Conservation (phyloP, 2,888 invertebrate genomes). For the Drosophila paracracens region DNA sequence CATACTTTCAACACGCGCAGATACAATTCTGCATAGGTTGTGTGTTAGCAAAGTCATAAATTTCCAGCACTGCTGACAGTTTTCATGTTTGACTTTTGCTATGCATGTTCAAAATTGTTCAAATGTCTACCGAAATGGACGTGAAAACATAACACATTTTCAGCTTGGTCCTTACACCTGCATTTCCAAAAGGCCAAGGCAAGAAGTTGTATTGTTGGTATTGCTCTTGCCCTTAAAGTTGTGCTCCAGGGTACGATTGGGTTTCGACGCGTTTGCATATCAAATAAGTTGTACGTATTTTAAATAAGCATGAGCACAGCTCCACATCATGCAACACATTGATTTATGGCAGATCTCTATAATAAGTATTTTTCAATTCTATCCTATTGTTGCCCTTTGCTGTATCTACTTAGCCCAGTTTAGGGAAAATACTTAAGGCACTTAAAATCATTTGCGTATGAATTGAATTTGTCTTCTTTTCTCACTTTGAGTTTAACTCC, state of each 20-base stretch:
- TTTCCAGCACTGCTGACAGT: conserved; percentile 72
- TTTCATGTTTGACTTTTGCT: conserved; percentile 79
- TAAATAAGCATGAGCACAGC: conserved; percentile 2
- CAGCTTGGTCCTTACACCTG: conserved; percentile 23
- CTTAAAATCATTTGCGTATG: background rate
- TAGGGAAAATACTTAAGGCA: no score
- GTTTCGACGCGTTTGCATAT: conserved; percentile 35
- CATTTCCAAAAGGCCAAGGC: background rate
- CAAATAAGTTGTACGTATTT: conserved; percentile 35
- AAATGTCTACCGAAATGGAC: conserved; percentile 44
- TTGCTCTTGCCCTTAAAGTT: conserved; percentile 12
- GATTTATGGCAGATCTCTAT: conserved; percentile 49
- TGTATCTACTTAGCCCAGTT: background rate
- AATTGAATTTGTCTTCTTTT: background rate
- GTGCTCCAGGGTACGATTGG: conserved; percentile 14
- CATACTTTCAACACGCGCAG: conserved; percentile 61
- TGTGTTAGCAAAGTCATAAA: conserved; percentile 78
- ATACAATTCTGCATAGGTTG: conserved; percentile 37
- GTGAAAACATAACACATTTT: conserved; percentile 8
- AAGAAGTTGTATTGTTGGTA: conserved; percentile 8
- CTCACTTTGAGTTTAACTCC: background rate
- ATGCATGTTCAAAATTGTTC: conserved; percentile 65
- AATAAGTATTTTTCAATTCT: conserved; percentile 8
- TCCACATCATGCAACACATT: conserved; percentile 12
- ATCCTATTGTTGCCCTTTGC: background rate